These are phyloP conservation scores for Leptoclinus maculatus DNA, from an alignment of 2,797 vertebrate species.

Conservation along the genomic window DNA sequence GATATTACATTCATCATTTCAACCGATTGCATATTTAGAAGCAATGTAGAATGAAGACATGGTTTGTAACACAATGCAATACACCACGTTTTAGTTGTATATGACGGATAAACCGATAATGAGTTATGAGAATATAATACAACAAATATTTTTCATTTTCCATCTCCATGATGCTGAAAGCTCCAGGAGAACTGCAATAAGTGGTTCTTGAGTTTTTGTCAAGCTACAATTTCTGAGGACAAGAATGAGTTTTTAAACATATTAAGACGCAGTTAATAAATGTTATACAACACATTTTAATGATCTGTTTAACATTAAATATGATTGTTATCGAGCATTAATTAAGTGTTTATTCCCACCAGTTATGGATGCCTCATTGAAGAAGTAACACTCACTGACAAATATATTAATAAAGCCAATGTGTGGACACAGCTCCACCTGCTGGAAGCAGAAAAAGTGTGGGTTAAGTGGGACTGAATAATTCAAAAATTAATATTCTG, in stretches of 20 bases:
- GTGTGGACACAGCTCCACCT: neutral
- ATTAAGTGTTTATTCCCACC: neutral
- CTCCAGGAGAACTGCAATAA: neutral
- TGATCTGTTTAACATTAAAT: neutral
- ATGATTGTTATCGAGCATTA: neutral
- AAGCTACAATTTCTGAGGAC: neutral
- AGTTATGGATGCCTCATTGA: neutral
- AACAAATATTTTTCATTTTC: too few species aligned
- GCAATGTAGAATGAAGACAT: neutral
- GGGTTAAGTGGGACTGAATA: neutral
- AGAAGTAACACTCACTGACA: neutral
- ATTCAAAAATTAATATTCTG: neutral
- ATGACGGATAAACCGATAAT: neutral
- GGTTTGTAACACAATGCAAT: neutral
- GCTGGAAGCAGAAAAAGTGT: neutral
- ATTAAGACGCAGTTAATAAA: neutral
- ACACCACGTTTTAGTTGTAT: neutral
- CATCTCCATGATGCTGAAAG: neutral
- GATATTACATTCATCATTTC: neutral
- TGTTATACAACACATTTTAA: neutral
- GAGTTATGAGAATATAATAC: neutral
- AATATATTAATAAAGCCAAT: neutral
- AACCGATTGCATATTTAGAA: neutral
- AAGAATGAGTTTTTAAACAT: neutral
- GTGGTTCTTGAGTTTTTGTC: neutral